Percentiles rank a stretch among this genome's conserved stretches.
These are phyloP conservation scores for Palythoa caribaeorum DNA, from an alignment of 92 coral and sea anemone species.

Conservation along the genomic window DNA sequence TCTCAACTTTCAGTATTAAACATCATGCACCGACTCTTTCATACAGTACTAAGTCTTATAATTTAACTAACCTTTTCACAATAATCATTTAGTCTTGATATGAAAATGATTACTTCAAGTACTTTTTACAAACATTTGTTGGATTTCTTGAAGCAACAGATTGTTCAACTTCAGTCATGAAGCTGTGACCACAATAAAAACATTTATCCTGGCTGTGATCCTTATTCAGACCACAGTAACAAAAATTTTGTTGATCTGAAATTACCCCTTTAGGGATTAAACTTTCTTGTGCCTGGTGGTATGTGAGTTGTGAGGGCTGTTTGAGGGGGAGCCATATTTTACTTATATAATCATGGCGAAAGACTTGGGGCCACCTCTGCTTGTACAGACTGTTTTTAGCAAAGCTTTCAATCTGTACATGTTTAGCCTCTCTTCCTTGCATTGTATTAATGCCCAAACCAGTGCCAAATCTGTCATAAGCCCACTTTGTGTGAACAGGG, in stretches of 20 bases:
- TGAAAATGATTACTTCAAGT: not conserved
- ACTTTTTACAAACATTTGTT: not conserved
- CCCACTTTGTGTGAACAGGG: slow-evolving; percentile 47
- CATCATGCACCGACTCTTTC: not conserved
- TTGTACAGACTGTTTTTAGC: slow-evolving; percentile 18
- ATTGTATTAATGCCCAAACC: slow-evolving; percentile 5
- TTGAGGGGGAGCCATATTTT: slow-evolving; percentile 6
- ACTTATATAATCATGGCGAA: not conserved
- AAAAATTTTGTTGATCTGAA: not conserved
- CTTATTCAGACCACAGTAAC: slow-evolving; percentile 8
- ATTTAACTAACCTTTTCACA: not conserved
- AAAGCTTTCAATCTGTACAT: slow-evolving; percentile 20
- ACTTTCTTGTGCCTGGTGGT: slow-evolving; percentile 10
- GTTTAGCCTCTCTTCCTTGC: slow-evolving; percentile 18
- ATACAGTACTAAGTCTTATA: not conserved
- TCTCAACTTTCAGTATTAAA: not conserved
- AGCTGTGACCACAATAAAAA: slow-evolving; percentile 4
- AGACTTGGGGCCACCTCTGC: slow-evolving; percentile 16
- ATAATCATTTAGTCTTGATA: not conserved
- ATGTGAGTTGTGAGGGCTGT: slow-evolving; percentile 7
- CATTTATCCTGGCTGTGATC: not conserved
- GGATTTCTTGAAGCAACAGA: not conserved
- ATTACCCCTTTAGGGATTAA: slow-evolving; percentile 3
- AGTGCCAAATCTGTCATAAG: slow-evolving; percentile 5
- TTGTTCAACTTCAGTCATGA: not conserved